Evolutionary conservation across 2,888 invertebrate genomes (phyloP).

Genomic region (Hyposoter dolosus): DNA sequence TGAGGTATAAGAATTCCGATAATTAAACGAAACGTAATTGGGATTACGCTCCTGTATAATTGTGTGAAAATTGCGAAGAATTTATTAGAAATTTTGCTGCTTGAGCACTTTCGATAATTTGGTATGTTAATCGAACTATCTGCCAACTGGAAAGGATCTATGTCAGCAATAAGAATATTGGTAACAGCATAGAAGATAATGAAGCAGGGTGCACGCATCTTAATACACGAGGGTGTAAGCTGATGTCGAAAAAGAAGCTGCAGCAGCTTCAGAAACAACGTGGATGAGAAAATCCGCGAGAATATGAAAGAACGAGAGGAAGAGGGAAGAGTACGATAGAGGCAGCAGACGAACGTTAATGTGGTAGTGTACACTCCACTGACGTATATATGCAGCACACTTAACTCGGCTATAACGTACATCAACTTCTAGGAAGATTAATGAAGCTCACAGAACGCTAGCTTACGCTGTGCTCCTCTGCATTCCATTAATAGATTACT

Average conservation of each 20-base stretch:
- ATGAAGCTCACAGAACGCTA: slow-evolving; percentile 75
- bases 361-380: slow-evolving; percentile 28
- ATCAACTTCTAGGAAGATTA: slow-evolving; percentile 73
- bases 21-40: background rate
- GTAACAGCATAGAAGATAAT: background rate
- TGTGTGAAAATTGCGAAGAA: background rate
- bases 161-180: slow-evolving; percentile 14
- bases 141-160: background rate
- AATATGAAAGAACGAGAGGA: slow-evolving; percentile 20
- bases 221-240: background rate
- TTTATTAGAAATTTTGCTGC: background rate
- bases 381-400: slow-evolving; percentile 28
- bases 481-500: slow-evolving; percentile 78
- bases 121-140: background rate
- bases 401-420: slow-evolving; percentile 55
- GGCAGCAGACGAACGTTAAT: slow-evolving; percentile 19
- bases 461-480: slow-evolving; percentile 61
- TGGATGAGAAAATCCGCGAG: slow-evolving; percentile 25
- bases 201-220: background rate
- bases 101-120: background rate
- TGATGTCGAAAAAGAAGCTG: slow-evolving; percentile 40
- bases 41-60: background rate
- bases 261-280: slow-evolving; percentile 49
- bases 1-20: background rate
- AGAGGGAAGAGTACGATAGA: slow-evolving; percentile 1